These are phyloP conservation scores for Gnathonemus longibarbis DNA, from an alignment of 2,113 vertebrate genomes.

Conservation along the genomic window DNA sequence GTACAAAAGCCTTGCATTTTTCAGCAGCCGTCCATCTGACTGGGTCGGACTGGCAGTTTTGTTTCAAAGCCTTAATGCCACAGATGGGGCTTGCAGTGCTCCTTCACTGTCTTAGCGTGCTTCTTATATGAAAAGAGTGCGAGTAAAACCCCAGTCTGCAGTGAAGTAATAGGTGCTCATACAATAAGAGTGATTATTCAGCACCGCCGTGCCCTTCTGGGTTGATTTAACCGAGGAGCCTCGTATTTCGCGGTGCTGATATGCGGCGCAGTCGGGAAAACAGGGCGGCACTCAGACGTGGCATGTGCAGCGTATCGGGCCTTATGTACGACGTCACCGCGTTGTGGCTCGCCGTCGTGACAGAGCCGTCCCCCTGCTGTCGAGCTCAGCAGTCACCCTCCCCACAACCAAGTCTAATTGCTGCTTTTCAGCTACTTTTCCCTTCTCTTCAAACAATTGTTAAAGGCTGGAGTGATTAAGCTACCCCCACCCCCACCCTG, in stretches of 20 bases:
- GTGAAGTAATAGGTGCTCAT: not conserved
- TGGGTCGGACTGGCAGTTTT: not conserved
- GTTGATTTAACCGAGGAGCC: not conserved
- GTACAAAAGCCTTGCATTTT: not conserved
- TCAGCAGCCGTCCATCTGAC: not conserved
- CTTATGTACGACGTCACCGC: slow-evolving; percentile 25
- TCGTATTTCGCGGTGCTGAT: not conserved
- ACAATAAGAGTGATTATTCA: not conserved
- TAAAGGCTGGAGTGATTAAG: not conserved
- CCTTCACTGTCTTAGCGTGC: not conserved
- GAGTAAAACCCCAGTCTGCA: not conserved
- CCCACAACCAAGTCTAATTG: slow-evolving; percentile 62
- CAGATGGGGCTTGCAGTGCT: not conserved
- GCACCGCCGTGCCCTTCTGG: not conserved
- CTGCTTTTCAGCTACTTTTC: slow-evolving; percentile 53
- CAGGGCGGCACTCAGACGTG: no score
- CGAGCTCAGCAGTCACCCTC: slow-evolving; percentile 33
- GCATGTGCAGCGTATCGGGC: not conserved
- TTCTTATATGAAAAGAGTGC: not conserved
- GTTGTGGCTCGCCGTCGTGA: slow-evolving; percentile 55
- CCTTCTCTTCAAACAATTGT: not conserved
- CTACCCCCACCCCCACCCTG: not conserved
- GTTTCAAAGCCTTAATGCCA: not conserved
- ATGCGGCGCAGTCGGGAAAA: not conserved
- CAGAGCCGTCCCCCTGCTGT: slow-evolving; percentile 49